Conservation (phyloP, 2,888 invertebrate species). For the Hypercompe scribonia region DNA sequence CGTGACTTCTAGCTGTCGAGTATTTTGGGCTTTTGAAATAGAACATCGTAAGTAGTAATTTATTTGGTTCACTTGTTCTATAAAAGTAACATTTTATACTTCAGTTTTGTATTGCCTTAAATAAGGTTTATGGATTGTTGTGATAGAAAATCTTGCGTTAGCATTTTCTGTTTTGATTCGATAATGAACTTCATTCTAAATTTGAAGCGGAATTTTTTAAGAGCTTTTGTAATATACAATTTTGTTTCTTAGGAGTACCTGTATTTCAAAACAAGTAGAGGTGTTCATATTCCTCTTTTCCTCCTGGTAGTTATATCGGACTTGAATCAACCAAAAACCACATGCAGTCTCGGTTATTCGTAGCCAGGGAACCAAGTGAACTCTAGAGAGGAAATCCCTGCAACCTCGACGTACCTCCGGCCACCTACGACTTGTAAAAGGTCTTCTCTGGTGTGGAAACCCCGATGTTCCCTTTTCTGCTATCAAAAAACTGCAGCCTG, state of each 20-base stretch:
- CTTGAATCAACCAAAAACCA: no score
- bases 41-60: neutral
- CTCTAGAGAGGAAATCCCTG: no score
- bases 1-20: conserved; percentile 2
- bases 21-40: neutral
- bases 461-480: no score
- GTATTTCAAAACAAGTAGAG: neutral
- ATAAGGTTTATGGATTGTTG: neutral
- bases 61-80: neutral
- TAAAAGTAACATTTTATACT: neutral
- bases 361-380: no score
- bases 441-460: no score
- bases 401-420: no score
- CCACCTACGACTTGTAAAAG: no score
- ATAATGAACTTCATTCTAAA: neutral
- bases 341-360: no score
- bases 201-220: neutral
- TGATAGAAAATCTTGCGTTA: neutral
- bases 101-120: neutral
- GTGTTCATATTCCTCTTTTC: neutral
- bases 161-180: neutral
- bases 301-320: no score
- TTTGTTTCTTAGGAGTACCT: neutral
- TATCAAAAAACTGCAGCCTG: no score
- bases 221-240: neutral